phyloP scores from a whole-genome alignment of 2,888 invertebrate species.

The Eupeodes latifasciatus region DNA sequence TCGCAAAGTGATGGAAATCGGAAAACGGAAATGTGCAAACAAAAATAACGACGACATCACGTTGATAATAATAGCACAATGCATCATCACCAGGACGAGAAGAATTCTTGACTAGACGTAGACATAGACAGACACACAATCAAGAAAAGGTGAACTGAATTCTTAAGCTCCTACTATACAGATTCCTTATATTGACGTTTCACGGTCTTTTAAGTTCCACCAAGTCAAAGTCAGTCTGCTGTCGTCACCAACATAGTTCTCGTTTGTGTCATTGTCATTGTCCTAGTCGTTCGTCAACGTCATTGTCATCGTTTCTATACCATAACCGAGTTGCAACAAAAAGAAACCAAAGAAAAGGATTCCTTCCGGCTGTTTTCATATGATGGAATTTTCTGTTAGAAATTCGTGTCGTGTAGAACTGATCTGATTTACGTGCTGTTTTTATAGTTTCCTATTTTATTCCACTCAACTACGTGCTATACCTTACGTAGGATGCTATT shows the following conservation, averaged over 20 bases:
- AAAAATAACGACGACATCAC: constrained; percentile 5
- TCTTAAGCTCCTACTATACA: not conserved
- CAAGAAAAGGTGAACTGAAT: constrained; percentile 20
- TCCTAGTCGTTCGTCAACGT: constrained; percentile 30
- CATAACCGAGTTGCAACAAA: not conserved
- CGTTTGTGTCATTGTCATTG: constrained; percentile 24
- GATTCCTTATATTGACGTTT: constrained; percentile 60
- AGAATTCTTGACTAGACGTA: constrained; percentile 43
- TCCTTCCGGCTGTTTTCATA: constrained; percentile 17
- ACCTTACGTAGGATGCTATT: constrained; percentile 57
- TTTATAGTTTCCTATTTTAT: constrained; percentile 68
- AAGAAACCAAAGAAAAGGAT: not conserved
- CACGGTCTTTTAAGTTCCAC: constrained; percentile 64
- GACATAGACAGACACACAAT: constrained; percentile 36
- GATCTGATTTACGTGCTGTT: constrained; percentile 75
- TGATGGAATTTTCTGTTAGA: constrained; percentile 52
- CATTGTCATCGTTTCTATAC: not conserved
- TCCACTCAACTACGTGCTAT: constrained; percentile 67
- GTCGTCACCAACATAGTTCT: not conserved
- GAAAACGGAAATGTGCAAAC: constrained; percentile 63
- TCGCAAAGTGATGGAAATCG: constrained; percentile 31
- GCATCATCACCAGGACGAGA: not conserved
- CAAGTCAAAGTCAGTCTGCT: constrained; percentile 46
- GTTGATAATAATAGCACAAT: constrained; percentile 52
- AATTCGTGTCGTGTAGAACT: constrained; percentile 73